phyloP scores from a whole-genome alignment of 2,797 vertebrate genomes.

The Esox masquinongy region DNA sequence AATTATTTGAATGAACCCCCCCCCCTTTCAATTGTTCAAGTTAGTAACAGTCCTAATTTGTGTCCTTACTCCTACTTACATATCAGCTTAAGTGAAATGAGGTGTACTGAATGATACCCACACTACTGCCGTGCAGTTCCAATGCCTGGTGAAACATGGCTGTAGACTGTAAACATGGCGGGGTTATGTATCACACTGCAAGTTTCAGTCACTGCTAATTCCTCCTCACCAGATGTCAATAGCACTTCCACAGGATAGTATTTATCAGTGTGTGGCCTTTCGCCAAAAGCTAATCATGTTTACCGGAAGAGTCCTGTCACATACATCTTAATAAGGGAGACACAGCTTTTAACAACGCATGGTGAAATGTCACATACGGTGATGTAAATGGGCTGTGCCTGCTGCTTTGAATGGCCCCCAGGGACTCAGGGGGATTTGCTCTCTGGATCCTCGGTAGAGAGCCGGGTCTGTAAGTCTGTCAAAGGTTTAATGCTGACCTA shows the following conservation, averaged over 20 bases:
- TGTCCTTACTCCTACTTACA: not conserved
- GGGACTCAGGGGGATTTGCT: not conserved
- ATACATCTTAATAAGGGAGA: constrained; percentile 10
- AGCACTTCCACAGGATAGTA: constrained; percentile 69
- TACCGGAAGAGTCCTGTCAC: not conserved
- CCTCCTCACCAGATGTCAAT: constrained; percentile 71
- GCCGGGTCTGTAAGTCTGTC: not conserved
- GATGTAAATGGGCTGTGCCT: constrained; percentile 42
- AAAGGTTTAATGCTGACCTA: not conserved
- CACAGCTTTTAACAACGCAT: constrained; percentile 70
- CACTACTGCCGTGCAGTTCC: not conserved
- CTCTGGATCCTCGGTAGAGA: not conserved
- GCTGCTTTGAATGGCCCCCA: constrained; percentile 17
- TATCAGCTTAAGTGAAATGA: not conserved
- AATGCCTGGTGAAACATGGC: not conserved
- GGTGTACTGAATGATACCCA: not conserved
- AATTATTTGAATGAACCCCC: not conserved
- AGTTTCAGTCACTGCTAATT: constrained; percentile 5
- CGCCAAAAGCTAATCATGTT: constrained; percentile 72
- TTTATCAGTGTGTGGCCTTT: constrained; percentile 68
- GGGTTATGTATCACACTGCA: not conserved
- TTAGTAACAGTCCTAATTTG: not conserved
- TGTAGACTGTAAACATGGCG: not conserved
- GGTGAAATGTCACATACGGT: constrained; percentile 72
- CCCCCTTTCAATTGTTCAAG: constrained; percentile 1